These are phyloP conservation scores for Botrylloides violaceus DNA, from an alignment of 23 tunicate species.

Conservation along the genomic window DNA sequence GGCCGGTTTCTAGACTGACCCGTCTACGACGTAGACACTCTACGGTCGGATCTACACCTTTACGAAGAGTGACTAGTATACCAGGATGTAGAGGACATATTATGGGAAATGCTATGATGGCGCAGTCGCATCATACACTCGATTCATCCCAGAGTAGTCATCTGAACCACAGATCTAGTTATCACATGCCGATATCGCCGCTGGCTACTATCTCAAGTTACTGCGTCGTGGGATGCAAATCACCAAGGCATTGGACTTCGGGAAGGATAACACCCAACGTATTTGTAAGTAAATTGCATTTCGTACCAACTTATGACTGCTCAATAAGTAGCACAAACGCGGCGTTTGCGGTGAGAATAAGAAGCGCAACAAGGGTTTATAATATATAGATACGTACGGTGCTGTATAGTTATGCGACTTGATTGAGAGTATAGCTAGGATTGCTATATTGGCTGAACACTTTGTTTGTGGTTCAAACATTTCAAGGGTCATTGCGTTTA, in stretches of 20 bases:
- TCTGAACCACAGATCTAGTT: not conserved
- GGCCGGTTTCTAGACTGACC: slow-evolving; percentile 18
- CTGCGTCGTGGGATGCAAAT: slow-evolving; percentile 6
- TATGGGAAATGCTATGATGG: not conserved
- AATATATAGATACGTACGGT: too few species aligned
- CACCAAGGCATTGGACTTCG: slow-evolving; percentile 13
- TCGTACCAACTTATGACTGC: too few species aligned
- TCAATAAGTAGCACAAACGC: too few species aligned
- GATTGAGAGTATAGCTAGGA: too few species aligned
- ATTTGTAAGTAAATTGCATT: slow-evolving; percentile 20
- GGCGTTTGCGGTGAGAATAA: too few species aligned
- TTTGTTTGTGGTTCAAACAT: too few species aligned
- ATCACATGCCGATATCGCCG: slow-evolving; percentile 18
- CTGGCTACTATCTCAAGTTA: not conserved
- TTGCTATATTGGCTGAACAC: too few species aligned
- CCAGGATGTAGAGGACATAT: slow-evolving; percentile 17
- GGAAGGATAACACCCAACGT: slow-evolving; percentile 9
- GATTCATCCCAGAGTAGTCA: not conserved
- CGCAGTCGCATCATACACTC: not conserved
- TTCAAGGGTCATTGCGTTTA: too few species aligned
- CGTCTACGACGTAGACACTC: slow-evolving; percentile 26
- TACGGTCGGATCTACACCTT: slow-evolving; percentile 5
- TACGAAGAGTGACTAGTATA: slow-evolving; percentile 6
- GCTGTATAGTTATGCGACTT: too few species aligned
- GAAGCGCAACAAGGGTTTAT: too few species aligned